phyloP scores from a whole-genome alignment of 2,113 vertebrate species.

The Gymnobelideus leadbeateri region DNA sequence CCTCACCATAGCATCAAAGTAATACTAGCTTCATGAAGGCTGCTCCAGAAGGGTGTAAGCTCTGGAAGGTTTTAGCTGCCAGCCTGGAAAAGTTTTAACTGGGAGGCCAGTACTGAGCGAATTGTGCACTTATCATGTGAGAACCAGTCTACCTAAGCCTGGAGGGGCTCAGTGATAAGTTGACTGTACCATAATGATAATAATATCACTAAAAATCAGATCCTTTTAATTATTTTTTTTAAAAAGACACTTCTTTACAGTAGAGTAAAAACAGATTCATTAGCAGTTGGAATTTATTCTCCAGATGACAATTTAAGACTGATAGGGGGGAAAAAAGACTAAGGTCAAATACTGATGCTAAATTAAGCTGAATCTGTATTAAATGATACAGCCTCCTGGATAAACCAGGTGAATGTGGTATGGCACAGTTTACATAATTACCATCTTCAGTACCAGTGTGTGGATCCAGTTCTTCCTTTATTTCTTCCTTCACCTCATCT shows the following conservation, averaged over 20 bases:
- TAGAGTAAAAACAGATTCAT: neutral
- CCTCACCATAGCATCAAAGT: neutral
- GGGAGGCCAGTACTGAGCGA: neutral
- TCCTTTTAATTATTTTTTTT: neutral
- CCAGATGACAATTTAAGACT: neutral
- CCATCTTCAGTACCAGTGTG: constrained; percentile 93
- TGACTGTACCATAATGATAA: neutral
- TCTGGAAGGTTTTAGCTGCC: neutral
- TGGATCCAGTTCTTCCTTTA: constrained; percentile 94
- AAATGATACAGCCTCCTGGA: neutral
- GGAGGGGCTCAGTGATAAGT: neutral
- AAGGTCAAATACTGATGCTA: constrained; percentile 58
- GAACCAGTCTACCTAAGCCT: neutral
- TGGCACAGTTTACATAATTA: constrained; percentile 74
- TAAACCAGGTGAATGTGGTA: constrained; percentile 5
- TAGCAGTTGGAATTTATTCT: neutral
- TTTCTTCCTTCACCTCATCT: constrained; percentile 93
- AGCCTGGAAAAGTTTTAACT: neutral
- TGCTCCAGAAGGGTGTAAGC: neutral
- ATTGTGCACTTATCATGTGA: neutral
- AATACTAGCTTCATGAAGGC: neutral
- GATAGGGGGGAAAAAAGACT: neutral
- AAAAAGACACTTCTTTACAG: neutral
- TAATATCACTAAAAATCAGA: neutral
- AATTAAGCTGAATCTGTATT: constrained; percentile 61